A percentile compares a stretch with the other conserved stretches of the same genome.
These are phyloP conservation scores for Nipponacmea schrenckii DNA, from an alignment of 2,888 invertebrate species.

Conservation along the genomic window DNA sequence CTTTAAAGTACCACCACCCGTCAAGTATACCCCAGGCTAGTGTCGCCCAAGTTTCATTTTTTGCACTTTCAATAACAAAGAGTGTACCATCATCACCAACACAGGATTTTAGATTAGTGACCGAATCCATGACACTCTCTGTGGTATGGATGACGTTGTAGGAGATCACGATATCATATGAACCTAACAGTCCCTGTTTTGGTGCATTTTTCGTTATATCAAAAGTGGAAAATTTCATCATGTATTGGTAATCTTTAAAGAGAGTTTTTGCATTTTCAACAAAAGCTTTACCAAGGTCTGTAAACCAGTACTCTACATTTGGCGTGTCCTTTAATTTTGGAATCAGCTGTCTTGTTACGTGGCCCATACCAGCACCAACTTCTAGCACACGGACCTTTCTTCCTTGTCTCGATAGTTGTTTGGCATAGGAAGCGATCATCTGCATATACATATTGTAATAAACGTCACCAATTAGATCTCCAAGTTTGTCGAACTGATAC, in stretches of 20 bases:
- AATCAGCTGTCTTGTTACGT: background rate
- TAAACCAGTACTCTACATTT: background rate
- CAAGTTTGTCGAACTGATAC: constrained; percentile 1
- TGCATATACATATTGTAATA: constrained; percentile 5
- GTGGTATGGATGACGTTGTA: constrained; percentile 4
- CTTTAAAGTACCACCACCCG: constrained; percentile 4
- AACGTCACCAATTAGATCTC: background rate
- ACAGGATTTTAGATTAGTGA: background rate
- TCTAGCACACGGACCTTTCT: background rate
- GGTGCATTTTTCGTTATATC: background rate
- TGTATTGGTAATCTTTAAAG: background rate
- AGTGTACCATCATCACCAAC: background rate
- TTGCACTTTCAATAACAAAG: background rate
- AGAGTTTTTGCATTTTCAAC: constrained; percentile 1
- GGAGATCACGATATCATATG: background rate
- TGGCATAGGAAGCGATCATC: background rate
- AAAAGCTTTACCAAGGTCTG: constrained; percentile 6
- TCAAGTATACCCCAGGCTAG: background rate
- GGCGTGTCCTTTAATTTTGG: background rate
- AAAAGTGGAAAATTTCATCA: constrained; percentile 1
- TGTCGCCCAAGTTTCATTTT: background rate
- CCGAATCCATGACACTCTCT: background rate
- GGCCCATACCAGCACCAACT: constrained; percentile 1
- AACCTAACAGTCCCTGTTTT: background rate
- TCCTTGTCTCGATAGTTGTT: background rate